Evolutionary conservation across 1,140 invertebrate species (phyloP).

Genomic region (Hylaeus anthracinus): DNA sequence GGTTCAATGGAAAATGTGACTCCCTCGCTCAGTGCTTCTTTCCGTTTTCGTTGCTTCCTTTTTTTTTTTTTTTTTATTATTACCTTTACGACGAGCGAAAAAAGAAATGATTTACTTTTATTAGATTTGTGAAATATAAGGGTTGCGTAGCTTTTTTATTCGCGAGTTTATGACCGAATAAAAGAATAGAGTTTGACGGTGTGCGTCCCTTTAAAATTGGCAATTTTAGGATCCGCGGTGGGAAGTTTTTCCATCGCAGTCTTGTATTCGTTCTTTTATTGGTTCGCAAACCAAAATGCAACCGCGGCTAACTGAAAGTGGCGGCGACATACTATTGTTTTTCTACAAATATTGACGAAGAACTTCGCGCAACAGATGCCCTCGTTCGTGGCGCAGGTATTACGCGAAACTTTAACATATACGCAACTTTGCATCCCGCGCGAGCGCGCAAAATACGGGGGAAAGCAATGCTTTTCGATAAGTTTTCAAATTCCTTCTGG

Average conservation of each 20-base stretch:
- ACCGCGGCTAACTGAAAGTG: conserved; percentile 4
- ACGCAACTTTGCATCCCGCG: background rate
- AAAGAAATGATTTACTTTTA: no score
- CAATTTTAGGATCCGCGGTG: conserved; percentile 16
- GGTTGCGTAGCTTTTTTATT: background rate
- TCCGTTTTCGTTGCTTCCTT: no score
- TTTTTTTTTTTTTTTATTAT: no score
- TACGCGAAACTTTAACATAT: background rate
- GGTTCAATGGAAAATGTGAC: background rate
- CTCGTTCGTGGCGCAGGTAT: no score
- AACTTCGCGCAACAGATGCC: conserved; percentile 30
- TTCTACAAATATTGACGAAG: conserved; percentile 13
- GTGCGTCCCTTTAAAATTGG: conserved; percentile 16
- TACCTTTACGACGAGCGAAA: no score
- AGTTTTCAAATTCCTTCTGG: background rate
- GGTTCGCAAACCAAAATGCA: conserved; percentile 12
- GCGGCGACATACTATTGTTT: background rate
- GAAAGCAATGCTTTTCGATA: background rate
- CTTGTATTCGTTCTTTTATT: background rate
- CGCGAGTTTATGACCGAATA: conserved; percentile 9
- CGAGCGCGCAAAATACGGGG: background rate
- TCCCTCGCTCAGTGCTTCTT: background rate
- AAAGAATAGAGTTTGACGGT: conserved; percentile 23
- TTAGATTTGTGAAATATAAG: background rate
- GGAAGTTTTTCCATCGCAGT: conserved; percentile 37